A percentile compares a stretch with the other conserved stretches of the same genome.
These are phyloP conservation scores for Chaetops frenatus DNA, from an alignment of 2,113 vertebrate genomes.

Conservation along the genomic window DNA sequence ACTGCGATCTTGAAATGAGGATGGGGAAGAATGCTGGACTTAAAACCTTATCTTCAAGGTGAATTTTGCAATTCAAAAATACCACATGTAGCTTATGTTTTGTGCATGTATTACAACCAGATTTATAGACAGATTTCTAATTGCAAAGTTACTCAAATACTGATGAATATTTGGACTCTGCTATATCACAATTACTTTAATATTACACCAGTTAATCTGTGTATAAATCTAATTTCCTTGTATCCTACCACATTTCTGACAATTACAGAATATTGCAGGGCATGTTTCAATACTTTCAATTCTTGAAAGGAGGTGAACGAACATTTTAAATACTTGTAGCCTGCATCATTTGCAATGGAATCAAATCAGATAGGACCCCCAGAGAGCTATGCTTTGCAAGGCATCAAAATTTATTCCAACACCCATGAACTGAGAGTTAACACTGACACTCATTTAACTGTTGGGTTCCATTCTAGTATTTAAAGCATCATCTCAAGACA, in stretches of 20 bases:
- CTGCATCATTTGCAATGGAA: not conserved
- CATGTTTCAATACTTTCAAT: not conserved
- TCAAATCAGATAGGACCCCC: not conserved
- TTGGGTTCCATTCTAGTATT: not conserved
- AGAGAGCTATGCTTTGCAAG: not conserved
- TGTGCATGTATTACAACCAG: not conserved
- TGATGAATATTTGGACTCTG: not conserved
- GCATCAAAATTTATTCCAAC: not conserved
- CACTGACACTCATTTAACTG: not conserved
- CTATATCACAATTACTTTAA: not conserved
- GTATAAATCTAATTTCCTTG: not conserved
- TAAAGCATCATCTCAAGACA: not conserved
- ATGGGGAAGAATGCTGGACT: not conserved
- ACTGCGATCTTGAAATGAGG: not conserved
- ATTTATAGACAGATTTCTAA: not conserved
- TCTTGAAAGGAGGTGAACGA: not conserved
- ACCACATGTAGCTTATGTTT: not conserved
- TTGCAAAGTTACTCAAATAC: not conserved
- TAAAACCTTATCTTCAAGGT: not conserved
- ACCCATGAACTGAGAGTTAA: not conserved
- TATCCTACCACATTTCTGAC: not conserved
- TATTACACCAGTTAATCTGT: not conserved
- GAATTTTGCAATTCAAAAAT: not conserved
- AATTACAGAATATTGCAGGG: not conserved
- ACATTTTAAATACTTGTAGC: not conserved